Conservation (phyloP, 2,797 vertebrate genomes). For the Harpagifer antarcticus region DNA sequence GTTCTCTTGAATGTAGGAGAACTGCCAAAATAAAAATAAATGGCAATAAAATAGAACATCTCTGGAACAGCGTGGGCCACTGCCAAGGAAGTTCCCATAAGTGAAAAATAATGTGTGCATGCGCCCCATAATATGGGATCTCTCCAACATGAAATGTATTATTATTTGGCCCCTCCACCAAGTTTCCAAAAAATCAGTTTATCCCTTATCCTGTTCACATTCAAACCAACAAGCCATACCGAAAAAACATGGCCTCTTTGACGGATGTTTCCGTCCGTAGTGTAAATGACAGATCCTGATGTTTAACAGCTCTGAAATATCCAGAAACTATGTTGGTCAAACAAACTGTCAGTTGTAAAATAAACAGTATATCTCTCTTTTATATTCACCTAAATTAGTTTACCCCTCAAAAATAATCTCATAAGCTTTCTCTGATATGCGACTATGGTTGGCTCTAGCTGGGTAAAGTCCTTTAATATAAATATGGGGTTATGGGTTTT, state of each 20-base stretch:
- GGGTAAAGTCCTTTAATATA: neutral
- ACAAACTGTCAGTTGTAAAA: neutral
- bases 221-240: no score
- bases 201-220: no score
- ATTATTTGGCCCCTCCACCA: no score
- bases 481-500: neutral
- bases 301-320: slow-evolving; percentile 1
- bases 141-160: no score
- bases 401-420: neutral
- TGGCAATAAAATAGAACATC: no score
- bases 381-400: neutral
- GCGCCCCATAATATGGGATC: no score
- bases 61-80: no score
- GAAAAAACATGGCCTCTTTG: neutral
- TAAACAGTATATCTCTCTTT: neutral
- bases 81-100: no score
- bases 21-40: neutral
- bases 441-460: neutral
- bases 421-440: neutral
- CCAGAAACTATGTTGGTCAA: neutral
- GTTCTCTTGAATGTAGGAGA: slow-evolving; percentile 17
- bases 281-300: neutral
- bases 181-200: no score
- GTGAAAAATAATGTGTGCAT: no score
- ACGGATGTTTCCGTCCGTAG: neutral